These are phyloP conservation scores for Antechinus flavipes DNA, from an alignment of 2,113 vertebrate genomes.

Conservation along the genomic window DNA sequence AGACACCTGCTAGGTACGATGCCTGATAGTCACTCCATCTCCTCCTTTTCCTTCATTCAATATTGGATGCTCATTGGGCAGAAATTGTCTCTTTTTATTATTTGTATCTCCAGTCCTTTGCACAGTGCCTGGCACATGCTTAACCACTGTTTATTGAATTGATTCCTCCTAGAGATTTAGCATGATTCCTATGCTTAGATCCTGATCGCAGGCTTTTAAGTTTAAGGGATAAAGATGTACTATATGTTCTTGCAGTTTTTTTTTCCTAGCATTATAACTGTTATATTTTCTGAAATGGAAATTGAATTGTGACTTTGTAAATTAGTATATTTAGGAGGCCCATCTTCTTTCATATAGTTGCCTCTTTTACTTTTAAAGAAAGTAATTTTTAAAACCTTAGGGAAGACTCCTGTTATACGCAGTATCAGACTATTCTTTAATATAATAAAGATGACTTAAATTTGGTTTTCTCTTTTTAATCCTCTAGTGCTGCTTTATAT, in stretches of 20 bases:
- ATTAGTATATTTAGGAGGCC: constrained; percentile 21
- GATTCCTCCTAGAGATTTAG: neutral
- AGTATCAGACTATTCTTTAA: constrained; percentile 29
- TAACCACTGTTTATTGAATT: neutral
- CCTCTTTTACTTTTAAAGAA: constrained; percentile 26
- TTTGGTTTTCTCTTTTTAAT: constrained; percentile 26
- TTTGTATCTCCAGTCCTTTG: neutral
- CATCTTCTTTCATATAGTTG: neutral
- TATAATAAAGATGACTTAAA: constrained; percentile 18
- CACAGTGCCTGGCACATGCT: neutral
- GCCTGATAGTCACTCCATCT: neutral
- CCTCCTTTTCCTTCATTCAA: neutral
- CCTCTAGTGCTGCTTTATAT: constrained; percentile 9
- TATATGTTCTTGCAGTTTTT: neutral
- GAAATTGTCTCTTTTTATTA: neutral
- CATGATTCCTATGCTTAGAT: neutral
- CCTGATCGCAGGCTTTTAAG: neutral
- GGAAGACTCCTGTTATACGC: constrained; percentile 28
- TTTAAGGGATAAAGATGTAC: neutral
- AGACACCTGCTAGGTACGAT: no score
- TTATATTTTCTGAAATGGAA: constrained; percentile 11
- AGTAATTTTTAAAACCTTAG: constrained; percentile 8
- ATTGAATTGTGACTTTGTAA: constrained; percentile 9
- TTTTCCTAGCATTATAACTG: neutral
- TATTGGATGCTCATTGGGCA: neutral